Evolutionary conservation across 2,113 vertebrate species (phyloP).

Genomic region (Clarias magur): DNA sequence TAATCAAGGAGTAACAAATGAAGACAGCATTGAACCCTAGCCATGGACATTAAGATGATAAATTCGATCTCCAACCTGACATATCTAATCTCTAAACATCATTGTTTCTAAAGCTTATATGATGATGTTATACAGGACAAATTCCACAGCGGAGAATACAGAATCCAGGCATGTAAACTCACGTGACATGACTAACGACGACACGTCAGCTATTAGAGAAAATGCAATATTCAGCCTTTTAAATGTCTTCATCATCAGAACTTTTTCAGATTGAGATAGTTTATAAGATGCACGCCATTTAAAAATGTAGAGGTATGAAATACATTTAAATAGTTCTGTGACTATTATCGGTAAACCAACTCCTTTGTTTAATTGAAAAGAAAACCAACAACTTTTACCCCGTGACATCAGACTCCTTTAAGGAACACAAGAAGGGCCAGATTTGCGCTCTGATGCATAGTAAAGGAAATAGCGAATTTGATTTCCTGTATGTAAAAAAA

Average conservation of each 20-base stretch:
- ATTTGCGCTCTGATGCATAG: not conserved
- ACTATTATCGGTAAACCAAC: not conserved
- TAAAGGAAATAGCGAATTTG: constrained; percentile 39
- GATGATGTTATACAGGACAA: constrained; percentile 13
- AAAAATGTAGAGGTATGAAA: not conserved
- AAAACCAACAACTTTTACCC: not conserved
- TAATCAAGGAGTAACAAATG: not conserved
- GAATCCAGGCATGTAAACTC: not conserved
- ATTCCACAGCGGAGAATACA: not conserved
- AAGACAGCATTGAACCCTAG: not conserved
- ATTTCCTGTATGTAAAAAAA: constrained; percentile 46
- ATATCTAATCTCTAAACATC: constrained; percentile 16
- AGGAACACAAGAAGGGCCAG: not conserved
- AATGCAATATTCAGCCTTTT: not conserved
- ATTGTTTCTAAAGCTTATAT: constrained; percentile 18
- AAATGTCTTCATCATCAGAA: not conserved
- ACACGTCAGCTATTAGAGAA: not conserved
- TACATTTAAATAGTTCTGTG: not conserved
- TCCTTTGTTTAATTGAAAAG: not conserved
- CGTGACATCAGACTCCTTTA: not conserved
- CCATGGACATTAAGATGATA: constrained; percentile 2
- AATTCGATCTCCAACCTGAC: not conserved
- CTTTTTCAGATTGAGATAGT: not conserved
- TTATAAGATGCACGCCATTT: no score
- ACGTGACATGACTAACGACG: not conserved